These are phyloP conservation scores for Globodera ellingtonae DNA, from an alignment of 1,140 invertebrate species.

Conservation along the genomic window DNA sequence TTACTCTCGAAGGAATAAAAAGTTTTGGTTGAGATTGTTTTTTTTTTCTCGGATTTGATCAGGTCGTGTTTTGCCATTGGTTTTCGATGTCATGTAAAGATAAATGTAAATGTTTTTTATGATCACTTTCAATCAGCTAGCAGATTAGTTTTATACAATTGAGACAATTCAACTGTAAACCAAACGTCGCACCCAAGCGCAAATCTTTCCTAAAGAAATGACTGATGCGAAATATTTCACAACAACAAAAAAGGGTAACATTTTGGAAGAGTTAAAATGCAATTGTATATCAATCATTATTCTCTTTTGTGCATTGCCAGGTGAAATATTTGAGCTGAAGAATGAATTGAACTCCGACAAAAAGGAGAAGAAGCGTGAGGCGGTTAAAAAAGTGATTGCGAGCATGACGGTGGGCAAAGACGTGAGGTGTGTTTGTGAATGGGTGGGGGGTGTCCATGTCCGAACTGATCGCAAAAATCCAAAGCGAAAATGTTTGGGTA, in stretches of 20 bases:
- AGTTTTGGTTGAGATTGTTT: not conserved
- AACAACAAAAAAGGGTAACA: slow-evolving; percentile 89
- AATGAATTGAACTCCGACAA: slow-evolving; percentile 99
- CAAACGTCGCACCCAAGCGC: not conserved
- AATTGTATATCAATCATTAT: not conserved
- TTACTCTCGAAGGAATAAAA: not conserved
- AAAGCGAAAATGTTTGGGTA: no score
- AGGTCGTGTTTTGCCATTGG: not conserved
- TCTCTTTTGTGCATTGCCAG: slow-evolving; percentile 47
- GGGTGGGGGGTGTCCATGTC: slow-evolving; percentile 67
- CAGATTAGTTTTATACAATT: no score
- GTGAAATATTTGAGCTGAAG: slow-evolving; percentile 97
- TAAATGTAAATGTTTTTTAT: no score
- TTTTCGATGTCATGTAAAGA: no score
- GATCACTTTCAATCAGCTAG: no score
- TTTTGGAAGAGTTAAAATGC: slow-evolving; percentile 21
- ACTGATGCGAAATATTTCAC: slow-evolving; percentile 99
- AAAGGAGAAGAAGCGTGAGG: slow-evolving; percentile 99
- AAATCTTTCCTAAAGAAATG: slow-evolving; percentile 71
- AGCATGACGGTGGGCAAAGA: slow-evolving; percentile 97
- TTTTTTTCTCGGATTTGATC: not conserved
- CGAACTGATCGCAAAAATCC: no score
- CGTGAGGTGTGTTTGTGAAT: slow-evolving; percentile 68
- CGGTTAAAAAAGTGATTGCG: slow-evolving; percentile 99
- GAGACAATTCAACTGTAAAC: no score